Base-by-base conservation (phyloP, 2,113 vertebrate species). In the Catharus minimus region DNA sequence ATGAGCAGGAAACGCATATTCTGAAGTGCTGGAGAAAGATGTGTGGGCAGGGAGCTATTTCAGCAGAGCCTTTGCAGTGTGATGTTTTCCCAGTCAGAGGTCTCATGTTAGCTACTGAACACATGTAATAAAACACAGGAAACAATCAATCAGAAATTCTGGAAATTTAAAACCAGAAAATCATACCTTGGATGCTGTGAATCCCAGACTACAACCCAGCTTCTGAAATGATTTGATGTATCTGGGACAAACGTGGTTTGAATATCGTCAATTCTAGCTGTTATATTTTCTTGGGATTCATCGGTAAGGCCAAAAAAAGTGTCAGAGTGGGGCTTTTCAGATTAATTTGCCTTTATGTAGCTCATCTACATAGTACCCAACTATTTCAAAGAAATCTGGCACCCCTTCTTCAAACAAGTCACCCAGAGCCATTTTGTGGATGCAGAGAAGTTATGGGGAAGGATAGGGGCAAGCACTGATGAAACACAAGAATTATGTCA, bases 1-100 rank as follows among this genome's bases (percentile, higher is more conserved):
- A 60, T 74, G 60, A 56, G 60, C 67, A 90, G 85, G 92, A 95
- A 95, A 94, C 38, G 22, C 76, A 41, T 89, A 80, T 92, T 94
- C 91, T 80, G 23, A 92, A 80, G 60, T 88, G 52, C 47, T 91
- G 52, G 64, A 91, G 85, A 82, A 86, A 88, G 90, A 94, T 95
- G 79, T 86, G 92, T 88, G 85, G 88, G 85, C 64, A 92, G 91
- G 85, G 90, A 96, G 68, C 72, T 92, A 80, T 89, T 92, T 95
- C 68, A 92, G 64, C 55, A 88, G 64, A 91, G 68, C 39, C 36
- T 82, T 69, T 85, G 68, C 85, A 77, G 43, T 32, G 22, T 47
- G 75, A 82, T 80, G 8, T 64, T 94, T 82, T 89, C 47, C 30
- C 60, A 77, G 85, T 73, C 79, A 88, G 82, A 67, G 68, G 56